These are phyloP conservation scores for Peromyscus leucopus DNA, from an alignment of 2,113 vertebrate genomes.

Conservation along the genomic window DNA sequence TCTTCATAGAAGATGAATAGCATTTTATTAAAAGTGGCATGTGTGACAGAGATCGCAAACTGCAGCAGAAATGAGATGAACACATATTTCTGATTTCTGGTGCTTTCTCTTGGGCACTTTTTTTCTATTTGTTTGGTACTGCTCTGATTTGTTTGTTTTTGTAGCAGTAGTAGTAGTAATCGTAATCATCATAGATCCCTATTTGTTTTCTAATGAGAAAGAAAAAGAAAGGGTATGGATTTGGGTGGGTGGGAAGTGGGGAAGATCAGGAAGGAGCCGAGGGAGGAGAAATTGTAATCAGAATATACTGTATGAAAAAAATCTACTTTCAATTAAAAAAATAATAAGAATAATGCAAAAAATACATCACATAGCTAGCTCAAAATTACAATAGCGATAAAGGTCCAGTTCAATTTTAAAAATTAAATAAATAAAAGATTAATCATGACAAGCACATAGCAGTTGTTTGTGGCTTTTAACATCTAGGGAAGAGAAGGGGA, in stretches of 20 bases:
- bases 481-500: slow-evolving; percentile 56
- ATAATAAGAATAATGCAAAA: slow-evolving; percentile 81
- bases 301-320: neutral
- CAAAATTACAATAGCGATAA: slow-evolving; percentile 84
- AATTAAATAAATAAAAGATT: neutral
- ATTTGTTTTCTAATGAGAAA: neutral
- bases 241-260: neutral
- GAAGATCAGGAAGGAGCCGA: neutral
- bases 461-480: slow-evolving; percentile 44
- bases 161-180: neutral
- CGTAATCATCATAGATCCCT: too few relatives aligned
- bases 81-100: neutral
- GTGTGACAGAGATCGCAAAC: neutral
- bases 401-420: slow-evolving; percentile 83
- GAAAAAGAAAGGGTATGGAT: neutral
- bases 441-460: slow-evolving; percentile 16
- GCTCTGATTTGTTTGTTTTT: slow-evolving; percentile 56
- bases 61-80: slow-evolving; percentile 52
- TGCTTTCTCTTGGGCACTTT: neutral
- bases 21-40: slow-evolving; percentile 11
- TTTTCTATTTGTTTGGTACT: neutral
- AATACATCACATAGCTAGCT: slow-evolving; percentile 81
- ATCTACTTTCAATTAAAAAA: slow-evolving; percentile 36
- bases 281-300: neutral
- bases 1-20: neutral